These are phyloP conservation scores for Erpobdella octoculata DNA, from an alignment of 2,888 invertebrate genomes.

Conservation along the genomic window DNA sequence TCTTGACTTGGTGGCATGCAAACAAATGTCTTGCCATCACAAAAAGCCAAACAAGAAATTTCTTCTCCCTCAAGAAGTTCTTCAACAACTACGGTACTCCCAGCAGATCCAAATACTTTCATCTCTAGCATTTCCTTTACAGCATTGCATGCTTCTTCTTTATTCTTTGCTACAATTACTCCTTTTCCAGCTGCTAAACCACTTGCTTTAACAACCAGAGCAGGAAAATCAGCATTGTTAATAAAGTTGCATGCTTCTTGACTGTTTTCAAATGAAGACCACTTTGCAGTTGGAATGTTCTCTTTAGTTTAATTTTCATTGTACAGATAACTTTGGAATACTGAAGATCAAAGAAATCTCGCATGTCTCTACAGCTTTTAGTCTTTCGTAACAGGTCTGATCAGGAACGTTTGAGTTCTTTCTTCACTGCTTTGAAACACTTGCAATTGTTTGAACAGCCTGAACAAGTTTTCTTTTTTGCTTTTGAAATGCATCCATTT, in stretches of 20 bases:
- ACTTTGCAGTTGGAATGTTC: constrained; percentile 80
- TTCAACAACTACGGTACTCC: constrained; percentile 77
- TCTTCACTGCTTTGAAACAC: not conserved
- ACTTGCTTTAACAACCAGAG: constrained; percentile 86
- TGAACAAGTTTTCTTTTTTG: constrained; percentile 72
- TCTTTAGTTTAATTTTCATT: constrained; percentile 63
- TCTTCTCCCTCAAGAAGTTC: constrained; percentile 85
- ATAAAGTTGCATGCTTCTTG: constrained; percentile 72
- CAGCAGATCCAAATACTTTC: constrained; percentile 73
- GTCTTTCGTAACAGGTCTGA: constrained; percentile 30
- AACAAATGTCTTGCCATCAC: constrained; percentile 71
- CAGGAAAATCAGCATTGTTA: constrained; percentile 57
- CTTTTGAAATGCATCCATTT: constrained; percentile 69
- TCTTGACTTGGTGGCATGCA: constrained; percentile 89
- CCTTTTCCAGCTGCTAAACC: constrained; percentile 96
- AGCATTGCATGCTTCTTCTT: constrained; percentile 73
- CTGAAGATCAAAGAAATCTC: constrained; percentile 83
- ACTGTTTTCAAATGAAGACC: constrained; percentile 69
- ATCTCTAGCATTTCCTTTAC: constrained; percentile 71
- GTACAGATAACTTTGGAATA: constrained; percentile 63
- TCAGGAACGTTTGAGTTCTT: not conserved
- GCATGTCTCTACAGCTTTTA: constrained; percentile 63
- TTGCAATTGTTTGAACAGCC: constrained; percentile 67
- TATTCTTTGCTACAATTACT: constrained; percentile 73
- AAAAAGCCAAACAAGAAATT: constrained; percentile 81